Evolutionary conservation across 1,140 invertebrate species (phyloP).

Genomic region (Euura saliciscinereae): DNA sequence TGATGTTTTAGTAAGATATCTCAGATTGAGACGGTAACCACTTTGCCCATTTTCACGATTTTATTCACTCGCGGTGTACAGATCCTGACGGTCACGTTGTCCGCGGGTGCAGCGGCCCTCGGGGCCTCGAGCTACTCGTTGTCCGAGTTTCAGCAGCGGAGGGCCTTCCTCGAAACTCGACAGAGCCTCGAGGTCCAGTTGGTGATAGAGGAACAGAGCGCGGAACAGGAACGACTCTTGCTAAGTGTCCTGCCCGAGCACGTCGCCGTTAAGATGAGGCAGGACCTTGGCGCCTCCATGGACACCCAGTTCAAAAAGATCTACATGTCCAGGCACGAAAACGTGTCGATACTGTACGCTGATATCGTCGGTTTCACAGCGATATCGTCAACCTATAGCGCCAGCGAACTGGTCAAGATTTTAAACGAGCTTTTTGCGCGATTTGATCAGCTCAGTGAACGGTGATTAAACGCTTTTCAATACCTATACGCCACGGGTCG

Average conservation of each 20-base stretch:
- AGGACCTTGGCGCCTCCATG: conserved; percentile 85
- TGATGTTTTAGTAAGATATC: conserved; percentile 62
- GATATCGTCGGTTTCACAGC: conserved; percentile 95
- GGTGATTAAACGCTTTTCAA: conserved; percentile 36
- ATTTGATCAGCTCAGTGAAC: conserved; percentile 86
- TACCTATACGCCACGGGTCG: too few relatives aligned
- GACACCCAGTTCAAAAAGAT: conserved; percentile 96
- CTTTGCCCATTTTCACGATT: background rate
- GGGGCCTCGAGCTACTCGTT: conserved; percentile 82
- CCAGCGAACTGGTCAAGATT: conserved; percentile 91
- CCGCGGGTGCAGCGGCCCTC: conserved; percentile 61
- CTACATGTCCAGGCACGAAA: conserved; percentile 96
- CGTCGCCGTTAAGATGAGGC: conserved; percentile 92
- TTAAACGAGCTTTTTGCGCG: conserved; percentile 92
- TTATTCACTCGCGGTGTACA: conserved; percentile 26
- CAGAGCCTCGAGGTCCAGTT: conserved; percentile 90
- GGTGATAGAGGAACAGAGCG: conserved; percentile 90
- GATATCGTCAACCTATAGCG: conserved; percentile 93
- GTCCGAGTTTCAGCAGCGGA: conserved; percentile 84
- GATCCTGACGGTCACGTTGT: conserved; percentile 70
- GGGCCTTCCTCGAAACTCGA: conserved; percentile 89
- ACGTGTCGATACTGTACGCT: conserved; percentile 93
- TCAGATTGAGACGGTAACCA: conserved; percentile 6
- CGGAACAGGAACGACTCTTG: conserved; percentile 88
- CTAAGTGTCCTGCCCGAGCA: conserved; percentile 93